Evolutionary conservation across 53 echinoderm and acorn worm genomes (phyloP).

Genomic region (Astropecten irregularis): DNA sequence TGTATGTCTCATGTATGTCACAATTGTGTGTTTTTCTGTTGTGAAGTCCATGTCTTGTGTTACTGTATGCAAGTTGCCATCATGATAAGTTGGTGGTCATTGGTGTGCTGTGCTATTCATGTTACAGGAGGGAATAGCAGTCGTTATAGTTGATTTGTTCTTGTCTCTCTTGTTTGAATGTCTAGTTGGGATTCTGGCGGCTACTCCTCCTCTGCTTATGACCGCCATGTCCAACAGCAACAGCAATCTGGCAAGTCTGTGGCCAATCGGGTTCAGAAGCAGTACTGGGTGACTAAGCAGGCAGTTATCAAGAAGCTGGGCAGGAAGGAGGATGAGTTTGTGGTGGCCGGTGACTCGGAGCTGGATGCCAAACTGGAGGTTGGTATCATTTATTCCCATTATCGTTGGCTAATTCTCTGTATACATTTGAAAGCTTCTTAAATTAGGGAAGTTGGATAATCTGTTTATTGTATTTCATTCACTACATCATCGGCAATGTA

Average conservation of each 20-base stretch:
- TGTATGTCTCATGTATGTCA: no score
- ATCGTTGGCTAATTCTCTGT: background rate
- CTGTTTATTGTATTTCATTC: no score
- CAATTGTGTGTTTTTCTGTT: no score
- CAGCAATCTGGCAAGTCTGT: constrained; percentile 82
- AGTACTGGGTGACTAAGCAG: constrained; percentile 99
- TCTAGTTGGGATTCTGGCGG: constrained; percentile 77
- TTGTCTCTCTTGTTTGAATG: background rate
- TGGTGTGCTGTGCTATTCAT: no score
- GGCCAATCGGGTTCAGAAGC: constrained; percentile 92
- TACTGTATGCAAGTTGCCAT: no score
- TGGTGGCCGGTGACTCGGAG: constrained; percentile 95
- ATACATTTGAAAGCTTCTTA: background rate
- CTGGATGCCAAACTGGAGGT: constrained; percentile 98
- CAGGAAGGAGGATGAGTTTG: constrained; percentile 97
- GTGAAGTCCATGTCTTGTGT: no score
- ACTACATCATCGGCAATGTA: background rate
- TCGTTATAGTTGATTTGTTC: background rate
- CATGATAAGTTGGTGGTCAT: no score
- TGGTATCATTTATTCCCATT: background rate
- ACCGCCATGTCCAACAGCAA: constrained; percentile 93
- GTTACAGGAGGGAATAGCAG: no score
- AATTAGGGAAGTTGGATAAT: no score
- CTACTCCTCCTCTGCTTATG: constrained; percentile 89
- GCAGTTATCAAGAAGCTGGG: constrained; percentile 98